Percentiles rank a stretch among this genome's conserved stretches.
These are phyloP conservation scores for Trisateles emortualis DNA, from an alignment of 2,888 invertebrate species.

Conservation along the genomic window DNA sequence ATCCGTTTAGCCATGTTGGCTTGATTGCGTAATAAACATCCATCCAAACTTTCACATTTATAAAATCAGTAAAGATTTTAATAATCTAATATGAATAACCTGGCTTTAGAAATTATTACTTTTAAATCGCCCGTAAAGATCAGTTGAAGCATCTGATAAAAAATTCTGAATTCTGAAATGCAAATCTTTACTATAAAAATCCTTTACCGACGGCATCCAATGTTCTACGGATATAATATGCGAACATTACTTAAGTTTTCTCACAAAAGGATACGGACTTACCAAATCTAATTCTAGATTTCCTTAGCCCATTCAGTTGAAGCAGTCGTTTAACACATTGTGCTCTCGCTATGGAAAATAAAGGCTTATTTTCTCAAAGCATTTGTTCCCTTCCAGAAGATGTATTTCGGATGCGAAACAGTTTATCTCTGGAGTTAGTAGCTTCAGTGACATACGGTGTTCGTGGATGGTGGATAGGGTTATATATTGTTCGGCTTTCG, in stretches of 20 bases:
- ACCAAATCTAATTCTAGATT: constrained; percentile 57
- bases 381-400: constrained; percentile 81
- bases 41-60: no score
- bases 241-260: constrained; percentile 32
- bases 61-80: no score
- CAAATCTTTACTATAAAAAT: constrained; percentile 13
- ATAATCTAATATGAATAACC: no score
- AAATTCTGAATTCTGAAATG: neutral
- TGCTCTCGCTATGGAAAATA: constrained; percentile 63
- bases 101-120: no score
- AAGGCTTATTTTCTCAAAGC: constrained; percentile 74
- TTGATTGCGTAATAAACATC: no score
- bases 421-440: constrained; percentile 72
- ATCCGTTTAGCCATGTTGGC: no score
- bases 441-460: constrained; percentile 53
- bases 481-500: no score
- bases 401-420: constrained; percentile 76
- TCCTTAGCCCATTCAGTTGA: constrained; percentile 49
- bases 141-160: neutral
- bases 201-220: constrained; percentile 14
- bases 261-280: constrained; percentile 38
- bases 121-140: neutral
- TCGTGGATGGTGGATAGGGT: constrained; percentile 4
- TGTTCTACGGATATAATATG: constrained; percentile 21
- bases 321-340: constrained; percentile 65